Base-by-base conservation (phyloP, 2,113 vertebrate genomes). In the Perccottus glenii region DNA sequence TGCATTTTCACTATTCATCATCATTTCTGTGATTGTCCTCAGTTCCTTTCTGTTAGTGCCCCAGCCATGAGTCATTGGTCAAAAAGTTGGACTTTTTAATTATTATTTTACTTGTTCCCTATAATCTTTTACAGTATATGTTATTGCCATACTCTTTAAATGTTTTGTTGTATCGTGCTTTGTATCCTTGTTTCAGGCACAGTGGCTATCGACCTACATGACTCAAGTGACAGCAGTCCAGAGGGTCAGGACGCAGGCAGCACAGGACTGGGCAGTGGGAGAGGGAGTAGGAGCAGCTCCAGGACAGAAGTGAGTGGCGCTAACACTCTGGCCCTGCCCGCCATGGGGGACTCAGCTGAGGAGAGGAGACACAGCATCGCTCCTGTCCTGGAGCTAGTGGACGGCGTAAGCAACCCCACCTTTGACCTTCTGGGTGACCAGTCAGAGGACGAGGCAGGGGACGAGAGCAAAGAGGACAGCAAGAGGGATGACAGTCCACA, bases 391-490 rank as follows among this genome's bases (percentile, higher is more conserved):
- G 94, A 94, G 83, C 84, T 93, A 63, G 90, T 93, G 43, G 93
- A 94, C 5, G 88, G 91, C 0, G 90, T 92, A 11, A 90, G 82
- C 71, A 83, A 82, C 59, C 78, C 92, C 27, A 88, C 91, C 27
- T 94, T 94, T 55, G 93, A 94, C 87, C 89, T 93, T n/a, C 80
- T 94, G 63, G 93, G 91, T 9, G 94, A 94, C 84, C 94, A 93
- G 47, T 94, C 93, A 0, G 94, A 94, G 70, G 93, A 94, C 2
- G 93, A 94, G 82, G 92, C 73, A 0, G 93, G 88, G 60, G 91
- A 92, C 3, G 93, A 94, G 66, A 87, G 87, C 35, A 93, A 91
- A 73, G 93, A 93, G 53, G 91, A 91, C 43, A 87, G 91, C 4
- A 90, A 84, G 63, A 87, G 66, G 42, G 91, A 91, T 32, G 85